These are phyloP conservation scores for Leptopilina boulardi DNA, from an alignment of 1,140 invertebrate species.

Conservation along the genomic window DNA sequence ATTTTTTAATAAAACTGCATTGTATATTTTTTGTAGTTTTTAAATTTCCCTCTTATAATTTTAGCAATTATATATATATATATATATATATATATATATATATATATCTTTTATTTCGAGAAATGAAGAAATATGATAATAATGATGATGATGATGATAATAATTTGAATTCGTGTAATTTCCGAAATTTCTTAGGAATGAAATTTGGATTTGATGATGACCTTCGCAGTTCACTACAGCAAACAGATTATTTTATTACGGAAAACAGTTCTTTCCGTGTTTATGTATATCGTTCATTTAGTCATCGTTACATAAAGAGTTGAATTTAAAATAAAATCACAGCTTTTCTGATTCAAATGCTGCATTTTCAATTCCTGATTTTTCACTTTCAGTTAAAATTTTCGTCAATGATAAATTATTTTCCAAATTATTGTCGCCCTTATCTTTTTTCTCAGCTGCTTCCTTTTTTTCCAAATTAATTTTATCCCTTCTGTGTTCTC, in stretches of 20 bases:
- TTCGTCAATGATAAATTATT: constrained; percentile 41
- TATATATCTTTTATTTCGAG: not conserved
- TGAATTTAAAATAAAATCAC: constrained; percentile 43
- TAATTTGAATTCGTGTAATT: not conserved
- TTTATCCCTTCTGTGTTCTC: constrained; percentile 75
- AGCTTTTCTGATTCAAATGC: constrained; percentile 64
- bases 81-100: no score
- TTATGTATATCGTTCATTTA: constrained; percentile 4
- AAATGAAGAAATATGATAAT: not conserved
- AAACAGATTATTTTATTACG: constrained; percentile 11
- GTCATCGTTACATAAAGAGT: constrained; percentile 20
- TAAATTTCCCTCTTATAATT: no score
- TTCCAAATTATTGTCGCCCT: constrained; percentile 33
- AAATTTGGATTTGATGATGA: constrained; percentile 12
- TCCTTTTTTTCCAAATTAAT: constrained; percentile 56
- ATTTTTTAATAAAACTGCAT: no score
- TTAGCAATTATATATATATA: no score
- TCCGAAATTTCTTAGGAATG: constrained; percentile 1
- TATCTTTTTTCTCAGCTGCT: constrained; percentile 43
- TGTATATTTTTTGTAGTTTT: not conserved
- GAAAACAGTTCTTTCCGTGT: constrained; percentile 13
- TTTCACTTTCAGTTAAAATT: constrained; percentile 39
- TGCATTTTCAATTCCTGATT: constrained; percentile 63
- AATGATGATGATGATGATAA: not conserved
- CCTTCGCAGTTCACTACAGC: not conserved